Conservation (phyloP, 64 coral and sea anemone genomes). For the Pocillopora verrucosa region DNA sequence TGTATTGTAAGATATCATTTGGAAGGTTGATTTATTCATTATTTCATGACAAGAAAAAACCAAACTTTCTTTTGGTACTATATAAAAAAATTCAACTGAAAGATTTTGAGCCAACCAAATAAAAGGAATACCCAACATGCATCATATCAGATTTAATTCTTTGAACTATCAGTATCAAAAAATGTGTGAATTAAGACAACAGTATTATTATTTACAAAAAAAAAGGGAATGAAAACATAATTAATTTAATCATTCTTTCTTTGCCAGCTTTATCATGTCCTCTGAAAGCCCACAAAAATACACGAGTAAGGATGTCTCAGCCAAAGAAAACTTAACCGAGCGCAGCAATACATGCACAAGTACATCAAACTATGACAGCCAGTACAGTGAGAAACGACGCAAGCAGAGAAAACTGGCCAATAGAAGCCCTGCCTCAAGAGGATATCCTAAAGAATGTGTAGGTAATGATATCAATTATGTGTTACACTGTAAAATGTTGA, state of each 20-base stretch:
- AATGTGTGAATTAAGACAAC: background rate
- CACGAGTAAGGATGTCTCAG: background rate
- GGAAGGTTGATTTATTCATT: no score
- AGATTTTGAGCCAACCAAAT: no score
- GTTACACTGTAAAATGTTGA: background rate
- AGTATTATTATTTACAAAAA: background rate
- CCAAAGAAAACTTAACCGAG: background rate
- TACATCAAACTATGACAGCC: background rate
- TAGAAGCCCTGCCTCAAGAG: constrained; percentile 70
- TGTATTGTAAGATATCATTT: no score
- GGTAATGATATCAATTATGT: constrained; percentile 20
- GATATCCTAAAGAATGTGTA: constrained; percentile 61
- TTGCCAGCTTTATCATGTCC: background rate
- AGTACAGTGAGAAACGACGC: background rate
- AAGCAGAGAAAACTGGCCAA: background rate
- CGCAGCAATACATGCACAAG: background rate
- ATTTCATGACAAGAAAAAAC: no score
- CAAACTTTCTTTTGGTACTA: no score
- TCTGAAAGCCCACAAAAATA: background rate
- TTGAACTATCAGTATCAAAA: no score
- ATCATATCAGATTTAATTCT: no score
- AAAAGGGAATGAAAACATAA: background rate
- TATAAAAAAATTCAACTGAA: no score
- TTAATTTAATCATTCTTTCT: background rate
- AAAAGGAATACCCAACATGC: no score